Evolutionary conservation across 2,797 vertebrate genomes (phyloP), one percentile per base, ranked within the genome.

Genomic region (Cryptoprocta ferox): DNA sequence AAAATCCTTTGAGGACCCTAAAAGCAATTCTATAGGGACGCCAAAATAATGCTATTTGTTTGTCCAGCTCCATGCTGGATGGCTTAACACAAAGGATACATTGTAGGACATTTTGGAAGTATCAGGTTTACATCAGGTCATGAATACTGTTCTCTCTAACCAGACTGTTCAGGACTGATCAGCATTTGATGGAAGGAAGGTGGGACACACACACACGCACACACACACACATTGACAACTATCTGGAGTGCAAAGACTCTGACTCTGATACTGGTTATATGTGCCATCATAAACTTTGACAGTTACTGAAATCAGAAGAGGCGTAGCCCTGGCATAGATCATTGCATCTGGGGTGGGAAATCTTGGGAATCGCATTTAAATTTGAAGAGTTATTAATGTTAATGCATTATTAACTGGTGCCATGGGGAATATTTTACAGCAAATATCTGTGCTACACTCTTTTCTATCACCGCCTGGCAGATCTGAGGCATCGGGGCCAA

Each of bases 141-240:
- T 68, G 93, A 92, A 75, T 66, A 83, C 0, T 86, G 12, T 73
- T 96, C 53, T 95, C 48, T 92, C 59, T 84, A 81, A 39, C 39
- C 13, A 87, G 48, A 5, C 24, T 73, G 37, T 56, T 85, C 42
- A 70, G 14, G 16, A 65, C 37, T 2, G 12, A 81, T 89, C n/a
- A 90, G 0, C 3, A 73, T 63, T 80, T 86, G 50, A 53, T 92
- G 24, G 32, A 75, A 88, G 30, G 24, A 82, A 13, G 13, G 26
- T 89, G 28, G 50, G 5, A 63, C 0, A 32, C 16, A 53, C 2
- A 42, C 48, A 71, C 14, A 24, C 13, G 50, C 26, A 19, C 42
- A 24, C 48, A 11, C 13, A 16, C 14, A 24, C 0, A 0, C 2
- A 35, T 68, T 73, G 61, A 35, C 8, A 87, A 53, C 8, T 65